Base-by-base conservation (phyloP, 2,113 vertebrate species). In the Datnioides undecimradiatus region DNA sequence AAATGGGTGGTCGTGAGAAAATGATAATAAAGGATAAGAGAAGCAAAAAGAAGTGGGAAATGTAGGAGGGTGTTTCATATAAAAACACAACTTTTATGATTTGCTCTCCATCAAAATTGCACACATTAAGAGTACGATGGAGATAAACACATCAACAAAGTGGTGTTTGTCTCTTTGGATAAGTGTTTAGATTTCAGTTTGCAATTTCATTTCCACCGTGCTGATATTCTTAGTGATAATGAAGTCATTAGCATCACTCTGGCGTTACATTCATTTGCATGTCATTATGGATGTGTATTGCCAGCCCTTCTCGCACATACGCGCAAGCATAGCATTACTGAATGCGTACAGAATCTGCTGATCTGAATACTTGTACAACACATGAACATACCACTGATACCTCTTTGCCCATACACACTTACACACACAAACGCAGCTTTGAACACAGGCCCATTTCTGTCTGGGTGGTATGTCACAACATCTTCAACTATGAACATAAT, bases 261-360 rank as follows among this genome's bases (percentile, higher is more conserved):
- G 65, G 72, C 69, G n/a, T 69, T 85, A 79, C 70, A 80, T 6
- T 67, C 82, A 91, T 93, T 93, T 92, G 89, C 85, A 93, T 87
- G 13, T 67, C 73, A 90, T 90, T 88, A 87, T 54, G 14, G 55
- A 45, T 40, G 41, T 57, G 70, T 46, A 23, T 40, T 48, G 25
- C 25, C 54, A 41, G 23, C 23, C 48, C 5, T 29, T 27, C 23
- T 29, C 29, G 0, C 52, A 33, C 51, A 34, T 5, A 48, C 49
- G 57, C 46, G 36, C 52, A 54, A 45, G 69, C 38, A 64, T 1
- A 48, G 25, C 29, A 38, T 46, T 13, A 25, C 8, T 33, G 21
- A 82, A 62, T 27, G 40, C 60, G 72, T 55, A 72, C 46, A 65
- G 10, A 83, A 79, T 66, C 29, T 33, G 55, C 75, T 74, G 62